Percentiles rank a stretch among this genome's conserved stretches.
phyloP scores from a whole-genome alignment of 2,797 vertebrate genomes.

The Psittacula echo region DNA sequence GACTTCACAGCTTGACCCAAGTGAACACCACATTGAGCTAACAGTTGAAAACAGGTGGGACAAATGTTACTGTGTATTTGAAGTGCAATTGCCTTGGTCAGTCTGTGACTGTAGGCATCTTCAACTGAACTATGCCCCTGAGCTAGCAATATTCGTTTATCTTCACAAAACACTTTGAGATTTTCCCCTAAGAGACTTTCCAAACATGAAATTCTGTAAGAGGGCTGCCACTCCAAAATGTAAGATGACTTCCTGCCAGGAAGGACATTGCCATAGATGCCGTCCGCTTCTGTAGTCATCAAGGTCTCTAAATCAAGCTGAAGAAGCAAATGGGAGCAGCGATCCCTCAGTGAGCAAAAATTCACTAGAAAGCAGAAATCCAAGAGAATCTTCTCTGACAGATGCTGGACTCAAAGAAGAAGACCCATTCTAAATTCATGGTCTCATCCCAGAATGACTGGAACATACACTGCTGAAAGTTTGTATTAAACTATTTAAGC shows the following conservation, averaged over 20 bases:
- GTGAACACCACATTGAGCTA: not conserved
- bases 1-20: not conserved
- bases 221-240: not conserved
- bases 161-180: not conserved
- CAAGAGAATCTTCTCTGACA: not conserved
- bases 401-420: not conserved
- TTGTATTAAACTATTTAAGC: not conserved
- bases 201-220: not conserved
- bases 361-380: not conserved
- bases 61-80: not conserved
- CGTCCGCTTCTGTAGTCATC: not conserved
- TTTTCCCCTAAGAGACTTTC: not conserved
- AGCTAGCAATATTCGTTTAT: not conserved
- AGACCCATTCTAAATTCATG: not conserved
- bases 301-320: not conserved
- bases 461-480: not conserved
- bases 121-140: not conserved
- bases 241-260: not conserved
- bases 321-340: not conserved
- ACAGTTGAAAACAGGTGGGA: not conserved
- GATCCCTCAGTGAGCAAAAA: not conserved
- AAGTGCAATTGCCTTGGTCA: not conserved
- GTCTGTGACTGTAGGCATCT: not conserved
- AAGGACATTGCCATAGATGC: not conserved
- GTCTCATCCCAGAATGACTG: not conserved